Percentiles rank a stretch among this genome's conserved stretches.
Conservation (phyloP, 2,113 vertebrate genomes). For the Addax nasomaculatus region DNA sequence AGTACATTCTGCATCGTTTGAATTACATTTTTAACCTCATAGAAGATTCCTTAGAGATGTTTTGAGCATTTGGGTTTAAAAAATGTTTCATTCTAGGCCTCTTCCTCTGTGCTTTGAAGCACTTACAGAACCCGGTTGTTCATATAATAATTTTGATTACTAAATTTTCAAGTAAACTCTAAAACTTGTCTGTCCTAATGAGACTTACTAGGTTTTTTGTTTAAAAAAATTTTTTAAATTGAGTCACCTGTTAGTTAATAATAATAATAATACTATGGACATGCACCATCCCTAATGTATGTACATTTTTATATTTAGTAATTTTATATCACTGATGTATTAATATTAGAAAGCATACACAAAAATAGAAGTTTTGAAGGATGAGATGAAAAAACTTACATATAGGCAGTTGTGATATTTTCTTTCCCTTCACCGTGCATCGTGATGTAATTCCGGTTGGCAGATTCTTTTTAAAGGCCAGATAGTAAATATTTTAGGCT, state of each 20-base stretch:
- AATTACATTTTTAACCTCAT: conserved; percentile 24
- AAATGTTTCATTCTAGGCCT: conserved; percentile 20
- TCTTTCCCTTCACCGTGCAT: neutral
- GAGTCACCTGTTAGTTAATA: neutral
- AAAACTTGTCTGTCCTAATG: neutral
- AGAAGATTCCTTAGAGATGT: neutral
- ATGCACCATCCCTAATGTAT: neutral
- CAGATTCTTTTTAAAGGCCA: conserved; percentile 2
- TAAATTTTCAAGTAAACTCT: conserved; percentile 31
- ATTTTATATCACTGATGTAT: neutral
- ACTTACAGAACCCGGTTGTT: neutral
- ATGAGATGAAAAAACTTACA: neutral
- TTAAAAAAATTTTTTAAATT: neutral
- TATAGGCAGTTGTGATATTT: conserved; percentile 11
- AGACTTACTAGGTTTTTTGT: neutral
- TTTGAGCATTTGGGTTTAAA: conserved; percentile 31
- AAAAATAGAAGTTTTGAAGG: conserved; percentile 12
- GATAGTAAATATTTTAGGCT: neutral
- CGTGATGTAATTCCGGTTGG: neutral
- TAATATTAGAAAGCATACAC: neutral
- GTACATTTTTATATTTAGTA: conserved; percentile 8
- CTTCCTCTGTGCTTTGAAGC: conserved; percentile 25
- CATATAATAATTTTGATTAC: neutral
- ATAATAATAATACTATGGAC: neutral
- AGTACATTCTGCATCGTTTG: neutral